Evolutionary conservation across 1,140 invertebrate species (phyloP), one percentile per base, ranked within the genome.

Genomic region (Penaeus japonicus): DNA sequence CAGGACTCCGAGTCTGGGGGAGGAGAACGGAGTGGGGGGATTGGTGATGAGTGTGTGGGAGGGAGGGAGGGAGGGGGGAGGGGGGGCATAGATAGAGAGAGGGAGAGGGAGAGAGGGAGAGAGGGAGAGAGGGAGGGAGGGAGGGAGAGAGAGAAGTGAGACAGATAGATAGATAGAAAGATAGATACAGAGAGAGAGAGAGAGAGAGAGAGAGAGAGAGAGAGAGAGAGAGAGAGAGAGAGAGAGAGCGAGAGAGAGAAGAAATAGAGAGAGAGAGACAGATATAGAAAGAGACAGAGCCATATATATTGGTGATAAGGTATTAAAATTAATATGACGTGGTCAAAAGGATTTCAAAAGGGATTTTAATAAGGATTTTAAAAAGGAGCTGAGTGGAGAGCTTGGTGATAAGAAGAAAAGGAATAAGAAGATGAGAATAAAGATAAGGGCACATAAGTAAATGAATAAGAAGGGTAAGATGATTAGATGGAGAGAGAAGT

Each of bases 161-260:
- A 80, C 7, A 80, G 39, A 80, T 24, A 80, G 39, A 80, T 24
- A 80, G 39, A 80, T 12, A 80, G 39, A 80, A 24, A 53, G 35
- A 80, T n/a, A 80, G 35, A 80, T 18, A 80, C 10, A 47, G 10
- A 80, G 78, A 80, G 35, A 80, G 78, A 80, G 35, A 80, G 78
- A 80, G 35, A 80, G 35, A 80, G 35, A 80, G 78, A 80, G 18
- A 80, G 78, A 80, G 18, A 80, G 35, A 80, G 35, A 80, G 35
- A 80, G 35, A 80, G 35, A 80, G 35, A 80, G 35, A 80, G 35
- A 80, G 35, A 80, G 35, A 80, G 35, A 80, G 35, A 80, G 35
- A 80, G 35, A 80, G 35, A 80, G 30, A 39, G 7, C n/a, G n/a
- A n/a, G n/a, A n/a, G n/a, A n/a, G n/a, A n/a, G n/a, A n/a, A n/a